These are phyloP conservation scores for Stomatorhinus walkeri DNA, from an alignment of 2,797 vertebrate species.

Conservation along the genomic window DNA sequence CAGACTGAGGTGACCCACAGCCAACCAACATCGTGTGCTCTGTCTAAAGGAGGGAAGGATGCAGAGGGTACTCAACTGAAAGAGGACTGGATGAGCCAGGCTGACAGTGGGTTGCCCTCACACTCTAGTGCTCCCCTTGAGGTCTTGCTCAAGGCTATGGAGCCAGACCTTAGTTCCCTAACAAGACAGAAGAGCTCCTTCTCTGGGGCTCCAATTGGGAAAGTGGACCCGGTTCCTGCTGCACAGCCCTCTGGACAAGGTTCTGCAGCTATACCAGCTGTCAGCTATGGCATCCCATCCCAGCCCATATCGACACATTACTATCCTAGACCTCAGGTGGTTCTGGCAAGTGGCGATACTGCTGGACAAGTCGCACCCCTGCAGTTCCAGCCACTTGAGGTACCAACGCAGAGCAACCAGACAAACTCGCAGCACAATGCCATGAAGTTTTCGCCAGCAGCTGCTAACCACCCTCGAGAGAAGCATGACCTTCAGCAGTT, in stretches of 20 bases:
- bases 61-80: slow-evolving; percentile 45
- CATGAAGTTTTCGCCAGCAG: slow-evolving; percentile 57
- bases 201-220: slow-evolving; percentile 60
- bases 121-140: slow-evolving; percentile 79
- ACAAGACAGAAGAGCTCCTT: slow-evolving; percentile 69
- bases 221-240: slow-evolving; percentile 61
- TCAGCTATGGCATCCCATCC: slow-evolving; percentile 53
- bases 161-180: slow-evolving; percentile 89
- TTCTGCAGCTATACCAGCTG: slow-evolving; percentile 55
- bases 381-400: slow-evolving; percentile 33
- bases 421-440: slow-evolving; percentile 53
- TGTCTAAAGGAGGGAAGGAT: slow-evolving; percentile 47
- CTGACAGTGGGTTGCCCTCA: slow-evolving; percentile 55
- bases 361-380: slow-evolving; percentile 50
- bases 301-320: slow-evolving; percentile 63
- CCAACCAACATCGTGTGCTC: slow-evolving; percentile 49
- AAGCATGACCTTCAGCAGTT: slow-evolving; percentile 70
- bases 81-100: slow-evolving; percentile 56
- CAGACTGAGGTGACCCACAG: slow-evolving; percentile 45
- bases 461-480: slow-evolving; percentile 61
- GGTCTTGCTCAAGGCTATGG: slow-evolving; percentile 95
- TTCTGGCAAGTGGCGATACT: slow-evolving; percentile 57
- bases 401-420: slow-evolving; percentile 43
- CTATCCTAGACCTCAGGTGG: slow-evolving; percentile 55
- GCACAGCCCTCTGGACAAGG: slow-evolving; percentile 51